Conservation (phyloP, 92 coral and sea anemone species). For the Porites evermanni region DNA sequence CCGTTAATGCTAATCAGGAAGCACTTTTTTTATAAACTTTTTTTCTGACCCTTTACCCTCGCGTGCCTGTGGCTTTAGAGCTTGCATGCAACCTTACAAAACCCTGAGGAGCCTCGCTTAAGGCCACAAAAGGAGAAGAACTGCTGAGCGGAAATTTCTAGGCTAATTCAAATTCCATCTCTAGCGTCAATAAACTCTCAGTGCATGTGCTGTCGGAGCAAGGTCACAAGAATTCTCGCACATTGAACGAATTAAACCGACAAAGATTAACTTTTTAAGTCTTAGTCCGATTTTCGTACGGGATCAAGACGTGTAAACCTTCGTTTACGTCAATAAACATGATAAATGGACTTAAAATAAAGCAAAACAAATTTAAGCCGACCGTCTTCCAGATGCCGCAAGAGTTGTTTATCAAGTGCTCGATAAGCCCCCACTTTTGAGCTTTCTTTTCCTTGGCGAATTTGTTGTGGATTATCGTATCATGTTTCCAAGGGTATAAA, state of each 20-base stretch:
- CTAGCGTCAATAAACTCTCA: not conserved
- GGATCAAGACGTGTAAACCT: not conserved
- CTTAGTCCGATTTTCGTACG: not conserved
- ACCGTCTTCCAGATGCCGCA: not conserved
- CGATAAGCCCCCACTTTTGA: not conserved
- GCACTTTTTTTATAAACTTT: not conserved
- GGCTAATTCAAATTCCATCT: conserved; percentile 12
- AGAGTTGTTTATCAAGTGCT: not conserved
- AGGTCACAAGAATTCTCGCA: conserved; percentile 1
- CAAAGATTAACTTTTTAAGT: not conserved
- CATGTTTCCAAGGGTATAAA: conserved; percentile 5
- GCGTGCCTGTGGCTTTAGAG: not conserved
- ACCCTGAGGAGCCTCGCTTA: not conserved
- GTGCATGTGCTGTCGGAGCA: not conserved
- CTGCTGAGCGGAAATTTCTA: conserved; percentile 12
- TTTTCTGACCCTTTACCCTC: not conserved
- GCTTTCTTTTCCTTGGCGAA: not conserved
- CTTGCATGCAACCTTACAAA: not conserved
- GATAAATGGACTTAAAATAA: not conserved
- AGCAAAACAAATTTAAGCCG: not conserved
- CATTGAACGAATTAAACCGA: conserved; percentile 1
- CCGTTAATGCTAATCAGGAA: not conserved
- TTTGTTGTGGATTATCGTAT: not conserved
- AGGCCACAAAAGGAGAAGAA: not conserved
- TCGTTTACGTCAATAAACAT: not conserved